A percentile compares a stretch with the other conserved stretches of the same genome.
Evolutionary conservation across 2,888 invertebrate genomes (phyloP).

Genomic region (Lymantria dispar): DNA sequence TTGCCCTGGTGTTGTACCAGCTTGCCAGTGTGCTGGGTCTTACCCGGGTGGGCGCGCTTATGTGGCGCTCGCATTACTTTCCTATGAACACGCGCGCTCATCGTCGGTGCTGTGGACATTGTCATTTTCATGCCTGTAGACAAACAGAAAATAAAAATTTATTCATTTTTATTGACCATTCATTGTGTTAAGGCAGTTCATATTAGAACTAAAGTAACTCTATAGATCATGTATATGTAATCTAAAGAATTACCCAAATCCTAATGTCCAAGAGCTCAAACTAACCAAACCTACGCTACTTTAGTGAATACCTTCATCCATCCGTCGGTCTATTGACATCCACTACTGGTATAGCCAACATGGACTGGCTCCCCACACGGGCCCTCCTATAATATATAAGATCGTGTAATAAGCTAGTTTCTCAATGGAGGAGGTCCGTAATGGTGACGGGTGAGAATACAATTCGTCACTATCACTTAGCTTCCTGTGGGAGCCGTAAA

Average conservation of each 20-base stretch:
- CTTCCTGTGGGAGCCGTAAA: no score
- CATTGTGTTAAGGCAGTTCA: background rate
- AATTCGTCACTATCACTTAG: no score
- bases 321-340: no score
- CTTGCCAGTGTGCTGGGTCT: slow-evolving; percentile 66
- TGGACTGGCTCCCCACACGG: no score
- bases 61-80: slow-evolving; percentile 86
- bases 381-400: no score
- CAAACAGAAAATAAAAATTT: slow-evolving; percentile 56
- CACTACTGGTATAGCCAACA: no score
- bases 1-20: slow-evolving; percentile 52
- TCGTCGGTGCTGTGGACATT: slow-evolving; percentile 86
- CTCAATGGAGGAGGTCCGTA: no score
- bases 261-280: background rate
- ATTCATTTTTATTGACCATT: slow-evolving; percentile 21
- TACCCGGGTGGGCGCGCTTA: slow-evolving; percentile 76
- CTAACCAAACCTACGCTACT: no score
- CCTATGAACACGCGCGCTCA: slow-evolving; percentile 85
- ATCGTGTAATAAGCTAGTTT: no score
- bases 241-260: background rate
- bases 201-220: background rate
- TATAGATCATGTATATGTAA: background rate
- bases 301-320: no score
- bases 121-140: slow-evolving; percentile 88
- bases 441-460: no score